Conservation (phyloP, 1,140 invertebrate species). For the Bombus vancouverensis region DNA sequence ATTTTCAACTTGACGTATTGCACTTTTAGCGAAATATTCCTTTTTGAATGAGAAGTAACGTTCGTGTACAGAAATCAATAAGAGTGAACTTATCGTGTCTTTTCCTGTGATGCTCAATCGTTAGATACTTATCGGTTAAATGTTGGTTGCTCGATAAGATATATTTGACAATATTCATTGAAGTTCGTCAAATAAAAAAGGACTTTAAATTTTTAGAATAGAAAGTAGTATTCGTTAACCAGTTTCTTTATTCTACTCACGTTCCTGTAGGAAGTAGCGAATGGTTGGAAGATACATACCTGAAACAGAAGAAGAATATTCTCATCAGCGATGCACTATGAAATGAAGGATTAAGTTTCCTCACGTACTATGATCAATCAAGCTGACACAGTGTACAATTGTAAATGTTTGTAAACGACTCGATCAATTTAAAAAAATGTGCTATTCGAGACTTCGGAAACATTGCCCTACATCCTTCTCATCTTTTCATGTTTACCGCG, state of each 20-base stretch:
- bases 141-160: neutral
- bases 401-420: neutral
- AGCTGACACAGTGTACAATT: neutral
- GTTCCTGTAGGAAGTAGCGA: neutral
- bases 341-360: neutral
- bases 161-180: no score
- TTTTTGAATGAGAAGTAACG: neutral
- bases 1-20: no score
- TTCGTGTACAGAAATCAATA: neutral
- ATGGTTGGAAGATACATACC: neutral
- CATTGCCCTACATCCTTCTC: neutral
- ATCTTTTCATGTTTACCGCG: neutral
- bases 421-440: neutral
- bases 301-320: constrained; percentile 3
- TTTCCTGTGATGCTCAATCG: no score
- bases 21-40: neutral
- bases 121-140: neutral
- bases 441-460: neutral
- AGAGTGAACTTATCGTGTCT: neutral
- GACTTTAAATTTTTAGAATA: neutral
- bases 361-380: neutral
- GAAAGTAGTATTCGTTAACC: neutral
- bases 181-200: no score
- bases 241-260: neutral
- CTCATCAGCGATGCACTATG: neutral